Conservation (phyloP, 2,797 vertebrate species). For the Phaenicophaeus curvirostris region DNA sequence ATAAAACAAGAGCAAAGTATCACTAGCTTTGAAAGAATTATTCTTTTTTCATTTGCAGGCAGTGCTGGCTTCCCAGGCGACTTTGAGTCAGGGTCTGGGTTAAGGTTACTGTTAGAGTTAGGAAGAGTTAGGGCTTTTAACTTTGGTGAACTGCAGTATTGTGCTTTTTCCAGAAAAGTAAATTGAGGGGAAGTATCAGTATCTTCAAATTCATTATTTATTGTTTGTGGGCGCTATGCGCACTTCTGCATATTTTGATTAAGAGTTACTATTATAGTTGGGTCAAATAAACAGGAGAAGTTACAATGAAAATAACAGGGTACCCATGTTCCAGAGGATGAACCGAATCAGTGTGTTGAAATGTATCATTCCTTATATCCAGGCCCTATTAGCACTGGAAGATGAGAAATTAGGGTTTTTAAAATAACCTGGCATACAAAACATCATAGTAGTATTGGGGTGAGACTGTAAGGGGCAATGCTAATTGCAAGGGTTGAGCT, state of each 20-base stretch:
- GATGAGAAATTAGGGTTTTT: background rate
- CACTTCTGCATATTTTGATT: background rate
- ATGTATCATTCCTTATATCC: background rate
- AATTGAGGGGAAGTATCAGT: background rate
- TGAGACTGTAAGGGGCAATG: background rate
- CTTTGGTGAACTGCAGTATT: background rate
- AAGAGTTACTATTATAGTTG: background rate
- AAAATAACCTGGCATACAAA: background rate
- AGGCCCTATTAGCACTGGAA: background rate
- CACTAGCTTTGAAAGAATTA: background rate
- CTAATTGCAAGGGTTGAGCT: background rate
- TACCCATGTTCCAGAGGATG: background rate
- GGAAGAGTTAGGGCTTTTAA: conserved; percentile 9
- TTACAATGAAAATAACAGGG: background rate
- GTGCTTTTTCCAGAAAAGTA: background rate
- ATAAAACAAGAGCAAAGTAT: background rate
- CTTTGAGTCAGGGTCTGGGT: background rate
- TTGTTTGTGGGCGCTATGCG: background rate
- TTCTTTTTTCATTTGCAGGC: background rate
- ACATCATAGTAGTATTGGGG: background rate
- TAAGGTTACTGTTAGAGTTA: conserved; percentile 30
- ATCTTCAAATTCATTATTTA: background rate
- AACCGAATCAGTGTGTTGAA: background rate
- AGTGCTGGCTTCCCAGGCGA: background rate
- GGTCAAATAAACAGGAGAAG: background rate